Evolutionary conservation across 1,140 invertebrate genomes (phyloP).

Genomic region (Homarus americanus): DNA sequence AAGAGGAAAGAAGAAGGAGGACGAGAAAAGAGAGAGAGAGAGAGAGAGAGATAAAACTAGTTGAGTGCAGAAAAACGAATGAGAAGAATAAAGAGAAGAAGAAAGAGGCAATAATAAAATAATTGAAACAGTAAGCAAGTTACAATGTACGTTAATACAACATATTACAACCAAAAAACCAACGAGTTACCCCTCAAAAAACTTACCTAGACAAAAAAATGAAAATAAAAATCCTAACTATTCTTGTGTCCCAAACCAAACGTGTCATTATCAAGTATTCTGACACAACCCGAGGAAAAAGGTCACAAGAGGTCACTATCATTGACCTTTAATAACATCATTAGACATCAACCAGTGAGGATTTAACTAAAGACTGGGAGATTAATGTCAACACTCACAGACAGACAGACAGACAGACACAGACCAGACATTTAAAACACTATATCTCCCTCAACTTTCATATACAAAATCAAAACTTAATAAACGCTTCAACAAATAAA

Average conservation of each 20-base stretch:
- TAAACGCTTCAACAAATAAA: not conserved
- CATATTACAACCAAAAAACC: not conserved
- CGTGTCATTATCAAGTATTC: too few species aligned
- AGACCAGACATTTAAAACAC: not conserved
- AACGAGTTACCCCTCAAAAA: not conserved
- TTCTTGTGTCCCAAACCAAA: too few species aligned
- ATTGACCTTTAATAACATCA: too few species aligned
- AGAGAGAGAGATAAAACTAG: too few species aligned
- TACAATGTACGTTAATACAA: not conserved
- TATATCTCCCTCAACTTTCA: not conserved
- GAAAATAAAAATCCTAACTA: too few species aligned
- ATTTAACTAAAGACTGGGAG: not conserved
- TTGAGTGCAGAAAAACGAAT: too few species aligned
- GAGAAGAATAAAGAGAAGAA: slow-evolving; percentile 6
- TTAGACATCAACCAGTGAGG: not conserved
- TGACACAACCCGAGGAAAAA: too few species aligned
- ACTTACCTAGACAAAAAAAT: not conserved
- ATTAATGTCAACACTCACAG: not conserved
- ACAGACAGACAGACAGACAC: not conserved
- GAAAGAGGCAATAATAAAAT: too few species aligned
- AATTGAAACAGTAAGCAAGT: too few species aligned
- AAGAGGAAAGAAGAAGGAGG: too few species aligned
- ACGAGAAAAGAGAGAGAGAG: too few species aligned
- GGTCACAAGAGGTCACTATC: too few species aligned
- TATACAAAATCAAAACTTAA: not conserved